These are phyloP conservation scores for Patiria miniata DNA, from an alignment of 35 echinoderm and acorn worm species.

Conservation along the genomic window DNA sequence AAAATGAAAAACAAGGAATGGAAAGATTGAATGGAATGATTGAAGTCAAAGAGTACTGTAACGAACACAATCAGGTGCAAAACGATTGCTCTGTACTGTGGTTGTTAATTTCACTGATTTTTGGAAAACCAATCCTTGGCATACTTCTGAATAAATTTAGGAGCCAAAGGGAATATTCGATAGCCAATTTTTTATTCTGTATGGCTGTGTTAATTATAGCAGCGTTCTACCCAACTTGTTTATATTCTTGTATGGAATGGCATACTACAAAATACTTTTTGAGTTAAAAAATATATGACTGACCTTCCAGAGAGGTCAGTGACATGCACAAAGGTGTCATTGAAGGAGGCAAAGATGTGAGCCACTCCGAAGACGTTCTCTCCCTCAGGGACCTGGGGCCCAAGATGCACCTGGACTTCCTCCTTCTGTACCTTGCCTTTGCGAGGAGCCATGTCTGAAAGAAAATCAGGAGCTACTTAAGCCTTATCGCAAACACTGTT, in stretches of 20 bases:
- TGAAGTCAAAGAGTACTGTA: neutral
- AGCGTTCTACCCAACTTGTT: too few species aligned
- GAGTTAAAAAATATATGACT: too few species aligned
- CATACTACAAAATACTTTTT: neutral
- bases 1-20: neutral
- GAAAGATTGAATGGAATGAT: constrained; percentile 2
- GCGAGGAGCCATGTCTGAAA: constrained; percentile 89
- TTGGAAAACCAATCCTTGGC: too few species aligned
- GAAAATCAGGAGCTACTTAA: neutral
- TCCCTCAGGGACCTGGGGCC: constrained; percentile 95
- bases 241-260: too few species aligned
- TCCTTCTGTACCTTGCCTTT: constrained; percentile 92
- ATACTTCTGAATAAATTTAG: too few species aligned
- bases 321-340: constrained; percentile 99
- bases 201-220: too few species aligned
- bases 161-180: too few species aligned
- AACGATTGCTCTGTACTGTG: too few species aligned
- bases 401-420: constrained; percentile 92
- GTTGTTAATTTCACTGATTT: too few species aligned
- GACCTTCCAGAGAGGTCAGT: constrained; percentile 99
- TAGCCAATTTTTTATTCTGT: too few species aligned
- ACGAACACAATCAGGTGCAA: too few species aligned
- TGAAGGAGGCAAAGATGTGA: constrained; percentile 99
- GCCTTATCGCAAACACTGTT: too few species aligned
- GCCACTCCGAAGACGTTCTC: constrained; percentile 99